Evolutionary conservation across 2,888 invertebrate genomes (phyloP).

Genomic region (Limnephilus auricula): DNA sequence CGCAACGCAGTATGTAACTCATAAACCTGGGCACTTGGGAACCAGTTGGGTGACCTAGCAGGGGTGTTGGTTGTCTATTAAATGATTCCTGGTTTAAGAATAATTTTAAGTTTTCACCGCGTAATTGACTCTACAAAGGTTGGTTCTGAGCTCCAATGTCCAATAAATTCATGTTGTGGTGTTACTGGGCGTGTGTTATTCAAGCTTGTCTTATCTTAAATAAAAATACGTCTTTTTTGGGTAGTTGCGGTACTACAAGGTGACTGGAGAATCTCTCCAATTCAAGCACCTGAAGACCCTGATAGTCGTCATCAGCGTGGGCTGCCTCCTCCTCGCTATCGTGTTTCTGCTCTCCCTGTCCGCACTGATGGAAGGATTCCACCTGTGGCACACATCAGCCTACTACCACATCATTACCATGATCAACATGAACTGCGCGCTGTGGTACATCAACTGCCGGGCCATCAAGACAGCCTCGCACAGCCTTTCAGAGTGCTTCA

Average conservation of each 20-base stretch:
- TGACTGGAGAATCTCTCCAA: constrained; percentile 79
- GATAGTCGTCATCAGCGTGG: constrained; percentile 80
- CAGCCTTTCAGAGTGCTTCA: constrained; percentile 77
- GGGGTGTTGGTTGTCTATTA: no score
- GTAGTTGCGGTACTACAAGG: constrained; percentile 77
- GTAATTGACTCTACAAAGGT: background rate
- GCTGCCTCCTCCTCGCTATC: constrained; percentile 80
- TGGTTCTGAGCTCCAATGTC: background rate
- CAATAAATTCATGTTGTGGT: background rate
- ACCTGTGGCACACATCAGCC: constrained; percentile 80
- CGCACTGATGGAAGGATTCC: constrained; percentile 81
- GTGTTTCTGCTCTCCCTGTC: constrained; percentile 80
- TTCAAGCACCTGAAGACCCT: constrained; percentile 80
- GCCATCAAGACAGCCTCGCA: constrained; percentile 81
- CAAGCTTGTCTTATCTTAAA: no score
- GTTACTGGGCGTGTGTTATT: no score
- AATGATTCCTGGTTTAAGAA: no score
- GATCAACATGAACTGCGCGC: constrained; percentile 85
- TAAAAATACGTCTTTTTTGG: background rate
- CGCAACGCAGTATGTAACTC: no score
- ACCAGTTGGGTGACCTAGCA: no score
- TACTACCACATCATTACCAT: constrained; percentile 83
- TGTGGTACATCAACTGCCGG: constrained; percentile 84
- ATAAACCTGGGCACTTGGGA: no score
- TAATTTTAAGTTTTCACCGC: no score